Conservation (phyloP, 2,888 invertebrate species). For the Ectemnius cavifrons region DNA sequence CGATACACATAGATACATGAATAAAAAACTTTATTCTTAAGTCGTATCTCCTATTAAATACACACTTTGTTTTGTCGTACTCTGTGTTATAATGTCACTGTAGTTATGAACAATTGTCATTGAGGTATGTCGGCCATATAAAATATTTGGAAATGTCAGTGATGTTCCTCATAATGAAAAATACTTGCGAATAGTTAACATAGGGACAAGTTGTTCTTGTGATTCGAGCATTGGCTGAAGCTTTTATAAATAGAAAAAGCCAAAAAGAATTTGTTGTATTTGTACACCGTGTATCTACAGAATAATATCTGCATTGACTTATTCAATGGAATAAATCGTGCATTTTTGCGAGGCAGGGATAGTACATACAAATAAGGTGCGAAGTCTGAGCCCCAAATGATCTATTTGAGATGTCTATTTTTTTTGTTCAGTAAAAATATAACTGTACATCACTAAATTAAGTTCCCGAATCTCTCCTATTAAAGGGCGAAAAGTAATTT, state of each 20-base stretch:
- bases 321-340: neutral
- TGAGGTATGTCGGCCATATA: conserved; percentile 34
- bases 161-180: neutral
- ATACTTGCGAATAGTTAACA: conserved; percentile 26
- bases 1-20: conserved; percentile 52
- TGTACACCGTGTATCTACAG: conserved; percentile 3
- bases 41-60: conserved; percentile 48
- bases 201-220: neutral
- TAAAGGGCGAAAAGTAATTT: conserved; percentile 32
- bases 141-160: conserved; percentile 5
- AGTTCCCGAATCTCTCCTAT: conserved; percentile 13
- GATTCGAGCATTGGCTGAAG: too few species aligned
- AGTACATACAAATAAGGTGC: conserved; percentile 1
- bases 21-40: conserved; percentile 59
- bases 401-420: conserved; percentile 1
- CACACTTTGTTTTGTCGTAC: conserved; percentile 40
- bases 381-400: neutral
- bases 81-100: conserved; percentile 35
- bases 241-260: neutral
- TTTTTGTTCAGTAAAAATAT: neutral
- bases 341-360: neutral
- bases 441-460: neutral
- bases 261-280: conserved; percentile 1
- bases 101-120: conserved; percentile 33
- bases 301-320: neutral